Base-by-base conservation (phyloP, 2,888 invertebrate species). In the Melinaea menophilus region DNA sequence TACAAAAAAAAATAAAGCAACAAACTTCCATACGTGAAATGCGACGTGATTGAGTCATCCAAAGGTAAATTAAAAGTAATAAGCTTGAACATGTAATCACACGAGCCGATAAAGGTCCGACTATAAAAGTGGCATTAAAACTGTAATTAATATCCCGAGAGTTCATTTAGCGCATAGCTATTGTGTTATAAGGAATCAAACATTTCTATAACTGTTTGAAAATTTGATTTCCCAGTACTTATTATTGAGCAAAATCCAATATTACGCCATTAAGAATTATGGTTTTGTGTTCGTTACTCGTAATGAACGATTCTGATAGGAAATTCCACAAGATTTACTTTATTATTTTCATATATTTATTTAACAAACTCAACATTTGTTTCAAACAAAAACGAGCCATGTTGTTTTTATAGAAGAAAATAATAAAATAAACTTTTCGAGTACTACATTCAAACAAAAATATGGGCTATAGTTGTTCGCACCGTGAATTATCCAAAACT, bases 101-200 rank as follows among this genome's bases (percentile, higher is more conserved):
- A 80, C 76, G 77, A 76, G 72, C 79, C 86, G 84, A 86, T 87
- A 88, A 88, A 84, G 78, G 78, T 73, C 74, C 72, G 79, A 77
- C 78, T 74, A 81, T 89, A 87, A 90, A 89, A 82, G 70, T 78
- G 73, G 85, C 73, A 86, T 79, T 87, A 83, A 87, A 87, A 79
- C 76, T 75, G 83, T 88, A 89, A 89, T 89, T 86, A 89, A 86
- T 85, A 86, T 84, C 78, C 78, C 79, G 76, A 77, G 79, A 82
- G 78, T 84, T 84, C 82, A 84, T 87, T 86, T 85, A 80, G 83
- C 82, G 81, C 80, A 78, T 78, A 77, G 79, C 76, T 78, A 78
- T 75, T 51, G 51, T 77, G 79, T 79, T 79, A 76, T 77, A 77
- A 75, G 76, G 74, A 80, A 75, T 75, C 75, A 76, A 81, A 79